Conservation (phyloP, 1,140 invertebrate genomes). For the Lepeophtheirus salmonis region DNA sequence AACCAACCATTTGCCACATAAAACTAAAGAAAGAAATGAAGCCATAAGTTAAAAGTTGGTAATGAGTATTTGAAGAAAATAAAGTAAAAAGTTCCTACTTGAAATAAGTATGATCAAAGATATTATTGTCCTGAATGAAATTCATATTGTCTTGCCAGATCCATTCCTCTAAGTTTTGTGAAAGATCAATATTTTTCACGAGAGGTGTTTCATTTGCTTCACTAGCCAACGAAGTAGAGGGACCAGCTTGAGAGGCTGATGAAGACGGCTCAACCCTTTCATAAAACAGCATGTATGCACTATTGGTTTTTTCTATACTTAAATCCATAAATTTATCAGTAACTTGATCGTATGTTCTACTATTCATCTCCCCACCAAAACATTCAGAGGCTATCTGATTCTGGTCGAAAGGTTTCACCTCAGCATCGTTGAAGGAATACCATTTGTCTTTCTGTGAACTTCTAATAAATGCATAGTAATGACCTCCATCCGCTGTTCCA, state of each 20-base stretch:
- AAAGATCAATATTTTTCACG: slow-evolving; percentile 36
- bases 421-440: slow-evolving; percentile 87
- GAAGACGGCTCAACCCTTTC: slow-evolving; percentile 35
- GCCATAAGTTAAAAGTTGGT: no score
- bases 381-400: slow-evolving; percentile 81
- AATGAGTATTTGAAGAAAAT: not conserved
- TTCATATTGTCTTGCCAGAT: slow-evolving; percentile 91
- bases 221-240: slow-evolving; percentile 18
- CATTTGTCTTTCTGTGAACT: slow-evolving; percentile 57
- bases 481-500: slow-evolving; percentile 83
- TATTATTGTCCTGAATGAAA: slow-evolving; percentile 81
- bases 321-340: slow-evolving; percentile 94
- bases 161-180: slow-evolving; percentile 63
- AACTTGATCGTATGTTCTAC: slow-evolving; percentile 27
- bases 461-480: slow-evolving; percentile 89
- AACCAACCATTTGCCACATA: slow-evolving; percentile 86
- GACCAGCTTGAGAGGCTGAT: slow-evolving; percentile 18
- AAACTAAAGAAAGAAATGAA: slow-evolving; percentile 53
- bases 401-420: slow-evolving; percentile 85
- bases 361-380: slow-evolving; percentile 90
- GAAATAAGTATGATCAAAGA: slow-evolving; percentile 86
- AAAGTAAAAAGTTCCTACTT: slow-evolving; percentile 39
- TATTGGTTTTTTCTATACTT: slow-evolving; percentile 90
- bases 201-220: slow-evolving; percentile 11
- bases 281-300: slow-evolving; percentile 93